Percentiles rank a stretch among this genome's conserved stretches.
Conservation (phyloP, 30 jellyfish, hydroid and myxozoan genomes). For the Cassiopea xamachana region DNA sequence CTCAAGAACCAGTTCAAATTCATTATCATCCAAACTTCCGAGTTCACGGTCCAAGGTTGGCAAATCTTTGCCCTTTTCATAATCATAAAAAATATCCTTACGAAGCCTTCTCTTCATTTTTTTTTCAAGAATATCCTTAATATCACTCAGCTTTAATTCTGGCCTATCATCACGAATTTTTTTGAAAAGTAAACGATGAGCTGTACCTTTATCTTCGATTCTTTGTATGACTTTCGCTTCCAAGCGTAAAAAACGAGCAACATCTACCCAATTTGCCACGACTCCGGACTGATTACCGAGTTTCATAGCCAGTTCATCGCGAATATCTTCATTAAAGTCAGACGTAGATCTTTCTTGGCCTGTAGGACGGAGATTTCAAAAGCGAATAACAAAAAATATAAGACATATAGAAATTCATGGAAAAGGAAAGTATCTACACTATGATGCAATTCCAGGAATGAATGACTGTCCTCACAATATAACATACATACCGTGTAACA, state of each 20-base stretch:
- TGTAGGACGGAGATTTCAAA: background rate
- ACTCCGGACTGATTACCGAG: background rate
- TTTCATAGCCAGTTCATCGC: slow-evolving; percentile 22
- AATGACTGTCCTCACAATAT: too few species aligned
- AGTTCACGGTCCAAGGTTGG: background rate
- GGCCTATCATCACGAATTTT: slow-evolving; percentile 7
- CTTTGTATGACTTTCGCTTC: background rate
- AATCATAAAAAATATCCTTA: background rate
- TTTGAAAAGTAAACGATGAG: slow-evolving; percentile 19
- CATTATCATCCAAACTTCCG: slow-evolving; percentile 1
- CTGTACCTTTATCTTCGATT: slow-evolving; percentile 6
- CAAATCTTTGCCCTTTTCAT: background rate
- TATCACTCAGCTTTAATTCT: background rate
- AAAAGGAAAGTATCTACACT: too few species aligned
- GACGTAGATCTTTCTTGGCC: background rate
- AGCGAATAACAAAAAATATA: too few species aligned
- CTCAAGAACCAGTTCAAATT: slow-evolving; percentile 20
- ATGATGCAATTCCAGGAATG: too few species aligned
- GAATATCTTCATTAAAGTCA: slow-evolving; percentile 11
- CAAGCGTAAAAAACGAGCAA: background rate
- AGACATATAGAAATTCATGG: too few species aligned
- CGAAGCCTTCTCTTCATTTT: slow-evolving; percentile 1
- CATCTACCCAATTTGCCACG: slow-evolving; percentile 22
- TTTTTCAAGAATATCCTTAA: slow-evolving; percentile 1
- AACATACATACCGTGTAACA: too few species aligned